A percentile compares a stretch with the other conserved stretches of the same genome.
These are phyloP conservation scores for Bombus confusus DNA, from an alignment of 1,140 invertebrate genomes.

Conservation along the genomic window DNA sequence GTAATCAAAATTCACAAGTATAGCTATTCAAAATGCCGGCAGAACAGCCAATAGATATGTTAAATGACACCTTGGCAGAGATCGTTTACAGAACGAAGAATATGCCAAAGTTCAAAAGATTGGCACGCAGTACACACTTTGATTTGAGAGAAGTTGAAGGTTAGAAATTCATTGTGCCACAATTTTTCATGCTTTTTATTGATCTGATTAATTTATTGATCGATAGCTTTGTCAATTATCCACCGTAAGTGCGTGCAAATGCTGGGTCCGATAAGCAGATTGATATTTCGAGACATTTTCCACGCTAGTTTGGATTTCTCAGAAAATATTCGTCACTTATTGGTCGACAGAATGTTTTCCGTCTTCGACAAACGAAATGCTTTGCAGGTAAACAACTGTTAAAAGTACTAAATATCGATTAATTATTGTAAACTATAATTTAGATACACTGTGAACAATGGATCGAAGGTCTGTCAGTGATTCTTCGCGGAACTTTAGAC, in stretches of 20 bases:
- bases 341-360: conserved; percentile 85
- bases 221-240: conserved; percentile 72
- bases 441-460: conserved; percentile 86
- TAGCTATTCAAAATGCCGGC: conserved; percentile 68
- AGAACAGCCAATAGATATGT: conserved; percentile 64
- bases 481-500: conserved; percentile 86
- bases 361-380: conserved; percentile 79
- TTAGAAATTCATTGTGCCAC: conserved; percentile 40
- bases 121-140: conserved; percentile 79
- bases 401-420: not conserved
- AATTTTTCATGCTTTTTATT: too few relatives aligned
- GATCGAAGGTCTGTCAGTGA: conserved; percentile 86
- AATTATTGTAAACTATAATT: not conserved
- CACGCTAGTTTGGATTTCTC: conserved; percentile 88
- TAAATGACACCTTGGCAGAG: conserved; percentile 70
- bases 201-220: conserved; percentile 15
- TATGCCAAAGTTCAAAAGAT: conserved; percentile 68
- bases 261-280: conserved; percentile 81
- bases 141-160: conserved; percentile 81
- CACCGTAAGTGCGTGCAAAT: conserved; percentile 76
- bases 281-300: conserved; percentile 87
- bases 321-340: conserved; percentile 84
- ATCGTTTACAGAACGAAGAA: conserved; percentile 75
- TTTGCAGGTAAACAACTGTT: conserved; percentile 60
- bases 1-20: conserved; percentile 53